Percentiles rank a stretch among this genome's conserved stretches.
Conservation (phyloP, 2,113 vertebrate genomes). For the Lophotis ruficrista region DNA sequence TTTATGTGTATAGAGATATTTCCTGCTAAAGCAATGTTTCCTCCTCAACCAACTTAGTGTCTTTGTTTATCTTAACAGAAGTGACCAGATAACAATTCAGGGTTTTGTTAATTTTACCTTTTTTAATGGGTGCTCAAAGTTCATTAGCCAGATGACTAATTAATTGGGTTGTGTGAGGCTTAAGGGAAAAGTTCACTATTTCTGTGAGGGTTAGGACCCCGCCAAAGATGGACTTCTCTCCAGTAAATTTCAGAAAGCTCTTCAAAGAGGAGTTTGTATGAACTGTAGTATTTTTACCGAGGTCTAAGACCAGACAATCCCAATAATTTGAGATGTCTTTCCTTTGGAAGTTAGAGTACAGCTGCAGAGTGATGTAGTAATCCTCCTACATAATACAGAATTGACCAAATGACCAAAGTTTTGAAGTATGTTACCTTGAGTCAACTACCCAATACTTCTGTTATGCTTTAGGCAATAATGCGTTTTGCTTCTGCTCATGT, state of each 20-base stretch:
- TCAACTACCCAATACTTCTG: neutral
- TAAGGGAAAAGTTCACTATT: neutral
- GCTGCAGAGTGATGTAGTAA: neutral
- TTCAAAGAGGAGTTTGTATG: neutral
- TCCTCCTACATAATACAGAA: neutral
- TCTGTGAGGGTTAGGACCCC: neutral
- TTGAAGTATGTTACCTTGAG: neutral
- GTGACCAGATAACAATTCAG: neutral
- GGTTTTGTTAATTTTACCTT: neutral
- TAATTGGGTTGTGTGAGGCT: neutral
- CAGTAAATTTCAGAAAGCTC: neutral
- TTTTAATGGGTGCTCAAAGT: neutral
- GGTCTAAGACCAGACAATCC: neutral
- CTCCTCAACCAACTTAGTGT: neutral
- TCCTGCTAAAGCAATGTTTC: neutral
- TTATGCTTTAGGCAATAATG: neutral
- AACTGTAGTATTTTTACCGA: neutral
- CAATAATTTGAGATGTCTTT: neutral
- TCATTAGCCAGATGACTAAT: neutral
- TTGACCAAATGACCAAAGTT: neutral
- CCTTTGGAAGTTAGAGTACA: neutral
- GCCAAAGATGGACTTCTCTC: neutral
- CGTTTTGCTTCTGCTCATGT: neutral
- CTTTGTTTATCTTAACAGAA: neutral
- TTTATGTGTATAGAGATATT: rapidly evolving